These are phyloP conservation scores for Drosophila barbarae DNA, from an alignment of 2,888 invertebrate genomes.

Conservation along the genomic window DNA sequence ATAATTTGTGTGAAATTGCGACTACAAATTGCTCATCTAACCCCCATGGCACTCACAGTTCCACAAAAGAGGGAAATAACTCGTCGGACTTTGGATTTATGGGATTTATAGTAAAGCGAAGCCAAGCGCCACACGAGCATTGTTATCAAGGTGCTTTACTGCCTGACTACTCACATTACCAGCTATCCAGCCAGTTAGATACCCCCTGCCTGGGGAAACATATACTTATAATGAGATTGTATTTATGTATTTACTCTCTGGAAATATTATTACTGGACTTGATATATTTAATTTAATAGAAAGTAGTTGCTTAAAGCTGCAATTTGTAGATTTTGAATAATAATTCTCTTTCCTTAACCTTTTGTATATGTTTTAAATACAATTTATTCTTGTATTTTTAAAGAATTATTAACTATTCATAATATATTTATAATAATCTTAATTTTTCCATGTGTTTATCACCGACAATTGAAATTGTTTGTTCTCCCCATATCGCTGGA, in stretches of 20 bases:
- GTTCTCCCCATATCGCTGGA: constrained; percentile 21
- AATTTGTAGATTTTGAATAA: neutral
- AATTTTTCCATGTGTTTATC: constrained; percentile 1
- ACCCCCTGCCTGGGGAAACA: neutral
- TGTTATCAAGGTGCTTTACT: constrained; percentile 43
- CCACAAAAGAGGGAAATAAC: constrained; percentile 20
- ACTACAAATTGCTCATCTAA: constrained; percentile 40
- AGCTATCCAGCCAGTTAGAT: neutral
- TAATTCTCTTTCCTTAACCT: neutral
- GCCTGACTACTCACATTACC: constrained; percentile 17
- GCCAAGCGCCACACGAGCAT: constrained; percentile 32
- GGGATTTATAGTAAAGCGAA: constrained; percentile 18
- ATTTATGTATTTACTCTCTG: neutral
- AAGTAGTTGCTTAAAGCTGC: neutral
- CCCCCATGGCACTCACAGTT: constrained; percentile 6
- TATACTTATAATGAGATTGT: constrained; percentile 2
- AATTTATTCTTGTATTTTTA: neutral
- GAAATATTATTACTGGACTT: neutral
- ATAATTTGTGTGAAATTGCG: constrained; percentile 39
- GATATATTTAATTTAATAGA: too few species aligned
- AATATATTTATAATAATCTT: too few species aligned
- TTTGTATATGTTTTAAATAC: neutral
- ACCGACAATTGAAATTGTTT: constrained; percentile 30
- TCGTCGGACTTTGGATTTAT: constrained; percentile 31
- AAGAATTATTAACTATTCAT: too few species aligned